Percentiles rank a stretch among this genome's conserved stretches.
Conservation (phyloP, 2,888 invertebrate genomes). For the Spodoptera picta region DNA sequence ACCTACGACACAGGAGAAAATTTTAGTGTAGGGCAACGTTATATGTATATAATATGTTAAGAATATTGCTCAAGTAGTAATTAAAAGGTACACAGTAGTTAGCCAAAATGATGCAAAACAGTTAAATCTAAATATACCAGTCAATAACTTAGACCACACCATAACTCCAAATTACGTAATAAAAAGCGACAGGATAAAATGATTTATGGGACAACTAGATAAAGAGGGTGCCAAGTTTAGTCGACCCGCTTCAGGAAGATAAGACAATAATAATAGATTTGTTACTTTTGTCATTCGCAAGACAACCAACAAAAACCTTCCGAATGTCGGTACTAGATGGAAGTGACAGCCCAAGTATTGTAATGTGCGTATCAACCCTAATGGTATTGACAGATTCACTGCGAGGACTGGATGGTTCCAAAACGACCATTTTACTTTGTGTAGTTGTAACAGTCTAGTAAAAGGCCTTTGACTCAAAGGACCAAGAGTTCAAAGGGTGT, state of each 20-base stretch:
- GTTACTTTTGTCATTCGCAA: constrained; percentile 69
- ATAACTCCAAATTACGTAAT: constrained; percentile 71
- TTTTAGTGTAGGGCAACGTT: no score
- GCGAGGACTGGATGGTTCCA: constrained; percentile 4
- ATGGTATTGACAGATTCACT: constrained; percentile 16
- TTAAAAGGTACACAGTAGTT: no score
- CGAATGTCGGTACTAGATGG: constrained; percentile 31
- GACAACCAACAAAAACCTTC: constrained; percentile 51
- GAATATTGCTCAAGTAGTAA: no score
- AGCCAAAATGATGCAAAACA: no score
- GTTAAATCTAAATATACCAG: not conserved
- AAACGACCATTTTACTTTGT: constrained; percentile 3
- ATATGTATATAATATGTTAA: no score
- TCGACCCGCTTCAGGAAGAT: constrained; percentile 67
- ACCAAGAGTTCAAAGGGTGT: not conserved
- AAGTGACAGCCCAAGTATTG: constrained; percentile 30
- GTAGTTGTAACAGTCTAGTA: not conserved
- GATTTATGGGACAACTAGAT: constrained; percentile 83
- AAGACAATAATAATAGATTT: constrained; percentile 81
- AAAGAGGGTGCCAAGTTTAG: constrained; percentile 79
- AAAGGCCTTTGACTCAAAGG: constrained; percentile 17
- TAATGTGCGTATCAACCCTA: constrained; percentile 6
- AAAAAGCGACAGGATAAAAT: constrained; percentile 84
- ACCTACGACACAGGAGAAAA: no score
- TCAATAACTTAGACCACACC: constrained; percentile 57